Base-by-base conservation (phyloP, 2,797 vertebrate species). In the Oophaga sylvatica region DNA sequence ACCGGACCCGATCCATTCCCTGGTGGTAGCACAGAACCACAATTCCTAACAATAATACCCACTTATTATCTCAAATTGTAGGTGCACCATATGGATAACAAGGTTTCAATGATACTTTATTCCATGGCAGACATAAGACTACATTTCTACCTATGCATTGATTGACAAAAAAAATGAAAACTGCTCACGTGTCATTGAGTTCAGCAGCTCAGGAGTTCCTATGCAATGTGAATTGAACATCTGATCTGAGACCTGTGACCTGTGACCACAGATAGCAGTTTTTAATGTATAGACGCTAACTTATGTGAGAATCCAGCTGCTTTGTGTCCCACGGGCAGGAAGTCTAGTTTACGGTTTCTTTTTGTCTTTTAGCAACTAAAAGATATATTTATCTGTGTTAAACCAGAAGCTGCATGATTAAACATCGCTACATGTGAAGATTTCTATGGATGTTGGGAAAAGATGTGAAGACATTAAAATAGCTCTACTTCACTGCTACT, bases 351-450 rank as follows among this genome's bases (percentile, higher is more conserved):
- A 41, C 15, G n/a, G 57, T 19, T 86, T 71, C n/a, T 15, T 67
- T 73, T 87, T 20, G 57, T 81, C 67, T 76, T 65, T 63, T 57
- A 56, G 59, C 85, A 76, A 87, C 81, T 77, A 75, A 75, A 41
- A 71, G 68, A 87, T 81, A 81, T 29, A 63, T 81, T 81, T 87
- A 81, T 73, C 65, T 31, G 79, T 81, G 85, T 57, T 81, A 81
- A 81, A 29, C 15, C 17, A 63, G 19, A 76, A 81, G 79, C n/a
- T 41, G 26, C 80, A 75, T 65, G 85, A 87, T 73, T 87, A 87
- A 76, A 81, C 79, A 75, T 70, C 71, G 70, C 67, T 29, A 26
- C 78, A 81, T 75, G 70, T 81, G 68, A 81, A 26, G n/a, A 29
- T 79, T 73, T 71, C 13, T 65, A 57, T 48, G 35, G 78, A 80